These are phyloP conservation scores for Pangasius krempfi DNA, from an alignment of 2,797 vertebrate genomes.

Conservation along the genomic window DNA sequence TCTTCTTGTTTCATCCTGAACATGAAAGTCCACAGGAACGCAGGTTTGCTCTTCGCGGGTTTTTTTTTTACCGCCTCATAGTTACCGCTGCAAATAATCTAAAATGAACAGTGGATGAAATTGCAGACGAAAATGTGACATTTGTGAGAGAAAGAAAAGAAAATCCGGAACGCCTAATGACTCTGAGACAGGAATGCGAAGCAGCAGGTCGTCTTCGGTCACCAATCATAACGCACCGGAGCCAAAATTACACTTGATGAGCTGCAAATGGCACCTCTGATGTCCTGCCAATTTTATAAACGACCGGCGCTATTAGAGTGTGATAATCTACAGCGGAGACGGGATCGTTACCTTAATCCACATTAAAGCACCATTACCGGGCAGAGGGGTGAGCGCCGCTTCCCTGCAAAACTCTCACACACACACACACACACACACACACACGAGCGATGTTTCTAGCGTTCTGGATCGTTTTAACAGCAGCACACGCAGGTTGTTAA, in stretches of 20 bases:
- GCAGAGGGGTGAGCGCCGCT: conserved; percentile 13
- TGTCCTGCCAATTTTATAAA: conserved; percentile 68
- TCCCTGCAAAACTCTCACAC: not conserved
- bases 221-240: not conserved
- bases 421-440: not conserved
- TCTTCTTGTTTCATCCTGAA: not conserved
- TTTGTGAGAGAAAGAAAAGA: not conserved
- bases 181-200: not conserved
- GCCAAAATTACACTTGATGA: conserved; percentile 52
- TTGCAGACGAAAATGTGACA: not conserved
- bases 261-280: conserved; percentile 63
- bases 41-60: not conserved
- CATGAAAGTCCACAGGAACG: not conserved
- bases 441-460: not conserved
- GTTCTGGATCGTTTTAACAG: not conserved
- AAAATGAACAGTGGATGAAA: not conserved
- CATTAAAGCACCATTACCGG: conserved; percentile 67
- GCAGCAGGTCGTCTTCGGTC: conserved; percentile 7
- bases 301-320: conserved; percentile 60
- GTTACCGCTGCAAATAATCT: not conserved
- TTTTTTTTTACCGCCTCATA: not conserved
- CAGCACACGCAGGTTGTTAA: no score
- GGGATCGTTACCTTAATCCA: conserved; percentile 55
- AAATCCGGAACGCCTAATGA: not conserved
- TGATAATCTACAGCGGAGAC: conserved; percentile 65